These are phyloP conservation scores for Thera britannica DNA, from an alignment of 2,888 invertebrate genomes.

Conservation along the genomic window DNA sequence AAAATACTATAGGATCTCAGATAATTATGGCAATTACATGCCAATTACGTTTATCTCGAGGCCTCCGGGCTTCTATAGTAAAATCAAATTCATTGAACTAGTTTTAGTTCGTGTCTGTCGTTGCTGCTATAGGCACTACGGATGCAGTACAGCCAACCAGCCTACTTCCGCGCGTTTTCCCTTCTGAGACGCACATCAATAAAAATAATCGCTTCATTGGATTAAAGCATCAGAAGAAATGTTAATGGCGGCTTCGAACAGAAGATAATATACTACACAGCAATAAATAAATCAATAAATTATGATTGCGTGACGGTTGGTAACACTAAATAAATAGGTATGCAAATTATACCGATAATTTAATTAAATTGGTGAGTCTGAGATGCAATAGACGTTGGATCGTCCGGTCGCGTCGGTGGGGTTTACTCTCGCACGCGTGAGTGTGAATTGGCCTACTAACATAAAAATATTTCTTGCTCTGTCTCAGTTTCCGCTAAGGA, in stretches of 20 bases:
- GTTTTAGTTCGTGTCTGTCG: not conserved
- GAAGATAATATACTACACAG: too few species aligned
- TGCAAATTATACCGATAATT: too few species aligned
- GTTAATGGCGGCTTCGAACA: too few species aligned
- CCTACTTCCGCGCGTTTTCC: not conserved
- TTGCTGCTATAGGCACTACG: not conserved
- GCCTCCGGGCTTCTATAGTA: not conserved
- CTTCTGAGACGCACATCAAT: not conserved
- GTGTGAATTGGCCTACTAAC: conserved; percentile 58
- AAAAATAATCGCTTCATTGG: not conserved
- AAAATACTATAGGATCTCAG: not conserved
- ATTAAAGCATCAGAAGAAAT: too few species aligned
- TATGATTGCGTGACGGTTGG: too few species aligned
- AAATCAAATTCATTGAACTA: not conserved
- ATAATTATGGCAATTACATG: not conserved
- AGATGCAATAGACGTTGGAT: too few species aligned
- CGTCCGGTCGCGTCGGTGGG: too few species aligned
- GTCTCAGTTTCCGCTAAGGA: conserved; percentile 42
- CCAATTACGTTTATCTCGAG: not conserved
- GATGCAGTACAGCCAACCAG: not conserved
- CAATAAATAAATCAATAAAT: too few species aligned
- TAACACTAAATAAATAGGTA: too few species aligned
- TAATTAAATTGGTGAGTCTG: too few species aligned
- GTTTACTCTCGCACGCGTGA: conserved; percentile 39
- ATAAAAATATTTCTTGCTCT: conserved; percentile 59